Conservation (phyloP, 1,140 invertebrate species). For the Coboldia fuscipes region DNA sequence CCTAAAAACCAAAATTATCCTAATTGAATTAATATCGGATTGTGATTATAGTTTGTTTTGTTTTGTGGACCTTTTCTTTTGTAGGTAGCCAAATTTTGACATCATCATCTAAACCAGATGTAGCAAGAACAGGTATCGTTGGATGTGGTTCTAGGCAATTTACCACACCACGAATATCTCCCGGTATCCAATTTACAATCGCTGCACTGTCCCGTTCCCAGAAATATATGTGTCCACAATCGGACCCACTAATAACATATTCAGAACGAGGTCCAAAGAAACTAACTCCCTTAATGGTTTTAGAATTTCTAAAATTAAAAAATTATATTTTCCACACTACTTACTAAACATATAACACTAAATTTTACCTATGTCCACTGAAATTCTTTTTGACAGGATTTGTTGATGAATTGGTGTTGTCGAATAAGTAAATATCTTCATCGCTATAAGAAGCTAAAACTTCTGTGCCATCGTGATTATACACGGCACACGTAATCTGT, state of each 20-base stretch:
- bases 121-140: slow-evolving; percentile 63
- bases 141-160: slow-evolving; percentile 88
- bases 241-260: slow-evolving; percentile 80
- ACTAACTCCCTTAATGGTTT: slow-evolving; percentile 80
- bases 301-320: slow-evolving; percentile 31
- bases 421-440: slow-evolving; percentile 82
- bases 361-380: slow-evolving; percentile 35
- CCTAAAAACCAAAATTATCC: no score
- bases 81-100: no score
- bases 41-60: no score
- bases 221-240: slow-evolving; percentile 85
- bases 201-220: slow-evolving; percentile 82
- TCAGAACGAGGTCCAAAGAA: slow-evolving; percentile 84
- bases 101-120: no score
- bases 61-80: no score
- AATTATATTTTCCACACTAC: background rate
- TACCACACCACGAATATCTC: slow-evolving; percentile 70
- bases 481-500: slow-evolving; percentile 72
- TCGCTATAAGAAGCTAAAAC: slow-evolving; percentile 85
- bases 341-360: no score
- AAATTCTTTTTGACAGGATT: slow-evolving; percentile 49
- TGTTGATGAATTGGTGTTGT: slow-evolving; percentile 29
- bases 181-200: slow-evolving; percentile 71
- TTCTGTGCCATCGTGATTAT: slow-evolving; percentile 78
- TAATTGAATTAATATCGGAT: no score